Percentiles rank a stretch among this genome's conserved stretches.
These are phyloP conservation scores for Erpobdella octoculata DNA, from an alignment of 2,888 invertebrate genomes.

Conservation along the genomic window DNA sequence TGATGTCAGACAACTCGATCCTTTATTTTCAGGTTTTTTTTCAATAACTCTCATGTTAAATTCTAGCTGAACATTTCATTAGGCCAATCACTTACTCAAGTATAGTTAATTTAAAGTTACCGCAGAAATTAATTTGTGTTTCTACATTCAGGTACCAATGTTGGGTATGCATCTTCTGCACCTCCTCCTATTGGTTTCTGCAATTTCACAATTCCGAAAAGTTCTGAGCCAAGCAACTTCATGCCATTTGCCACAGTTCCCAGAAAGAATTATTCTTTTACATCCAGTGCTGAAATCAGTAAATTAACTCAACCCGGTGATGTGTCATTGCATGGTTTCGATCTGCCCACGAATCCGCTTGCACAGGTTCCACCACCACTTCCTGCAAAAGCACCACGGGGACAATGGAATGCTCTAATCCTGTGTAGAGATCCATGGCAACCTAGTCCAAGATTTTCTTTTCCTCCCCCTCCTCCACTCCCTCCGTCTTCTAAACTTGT, in stretches of 20 bases:
- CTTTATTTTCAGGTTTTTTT: constrained; percentile 12
- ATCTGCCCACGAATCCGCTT: background rate
- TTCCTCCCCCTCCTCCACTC: background rate
- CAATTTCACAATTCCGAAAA: background rate
- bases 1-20: constrained; percentile 21
- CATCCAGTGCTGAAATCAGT: background rate
- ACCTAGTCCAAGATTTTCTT: background rate
- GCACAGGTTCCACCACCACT: constrained; percentile 13
- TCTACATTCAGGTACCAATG: background rate
- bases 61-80: background rate
- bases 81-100: too few species aligned
- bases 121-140: too few species aligned
- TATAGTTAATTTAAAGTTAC: too few species aligned
- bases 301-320: background rate
- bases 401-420: background rate
- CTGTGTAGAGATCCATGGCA: background rate
- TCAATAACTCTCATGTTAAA: background rate
- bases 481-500: too few species aligned
- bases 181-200: background rate
- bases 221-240: background rate
- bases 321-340: too few species aligned
- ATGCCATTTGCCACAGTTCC: background rate
- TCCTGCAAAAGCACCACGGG: constrained; percentile 6
- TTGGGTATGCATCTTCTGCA: background rate
- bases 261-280: background rate